Evolutionary conservation across 2,888 invertebrate species (phyloP), one percentile per base, ranked within the genome.

Genomic region (Druceiella hillmani): DNA sequence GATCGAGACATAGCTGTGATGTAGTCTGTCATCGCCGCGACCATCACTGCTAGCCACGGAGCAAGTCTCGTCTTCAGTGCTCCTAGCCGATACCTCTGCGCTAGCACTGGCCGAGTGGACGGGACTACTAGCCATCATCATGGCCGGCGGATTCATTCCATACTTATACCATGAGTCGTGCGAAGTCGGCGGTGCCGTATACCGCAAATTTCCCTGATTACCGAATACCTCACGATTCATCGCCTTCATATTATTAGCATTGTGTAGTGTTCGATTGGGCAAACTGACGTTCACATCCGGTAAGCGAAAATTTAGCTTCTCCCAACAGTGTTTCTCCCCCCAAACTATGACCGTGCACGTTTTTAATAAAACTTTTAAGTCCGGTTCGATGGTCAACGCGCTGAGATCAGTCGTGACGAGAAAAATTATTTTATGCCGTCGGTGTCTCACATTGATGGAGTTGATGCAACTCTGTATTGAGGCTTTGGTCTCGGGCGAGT

Each of bases 281-380:
- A 74, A 63, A 47, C 72, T 73, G 58, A 71, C 67, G 58, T 72
- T 73, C 51, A 84, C 81, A 61, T 87, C 87, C 49, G 88, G 88
- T 78, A 90, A 82, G 51, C 86, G 83, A 72, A 76, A 80, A 61
- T 85, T 79, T 55, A 92, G 73, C 64, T 89, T 88, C 55, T 88
- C 87, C 89, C 90, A 90, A 75, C 91, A 91, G 53, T 86, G 76
- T 49, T 81, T 81, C 57, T 90, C 89, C 46, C 84, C 84, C 81
- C 84, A 85, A 57, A 83, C 78, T 33, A 83, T 79, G 55, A 81
- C 81, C 51, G 79, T 76, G 75, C 85, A 77, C 62, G 83, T 82
- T 58, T 82, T 78, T 25, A 84, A 68, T 40, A 84, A 66, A 52
- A 80, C 76, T 61, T 86, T 81, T 37, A 89, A 64, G 56, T 87